Percentiles rank a stretch among this genome's conserved stretches.
Conservation (phyloP, 2,797 vertebrate species). For the Scleropages formosus region DNA sequence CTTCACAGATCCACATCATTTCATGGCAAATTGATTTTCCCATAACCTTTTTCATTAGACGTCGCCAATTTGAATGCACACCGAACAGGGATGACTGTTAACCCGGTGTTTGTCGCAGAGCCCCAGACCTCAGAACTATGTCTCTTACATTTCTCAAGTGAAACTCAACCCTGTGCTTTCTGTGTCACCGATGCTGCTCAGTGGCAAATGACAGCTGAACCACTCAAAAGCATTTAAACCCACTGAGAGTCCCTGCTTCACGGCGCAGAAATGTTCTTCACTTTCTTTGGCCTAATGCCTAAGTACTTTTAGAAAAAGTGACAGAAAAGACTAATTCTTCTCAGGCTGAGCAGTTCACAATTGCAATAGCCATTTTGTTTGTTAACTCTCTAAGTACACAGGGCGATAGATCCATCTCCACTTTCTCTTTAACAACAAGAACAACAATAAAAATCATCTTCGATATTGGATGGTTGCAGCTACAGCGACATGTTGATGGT, state of each 20-base stretch:
- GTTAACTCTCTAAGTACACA: not conserved
- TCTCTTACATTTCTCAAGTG: constrained; percentile 36
- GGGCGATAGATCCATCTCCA: not conserved
- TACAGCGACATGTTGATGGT: not conserved
- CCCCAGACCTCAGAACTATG: constrained; percentile 14
- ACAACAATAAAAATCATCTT: too few relatives aligned
- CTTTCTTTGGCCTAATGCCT: not conserved
- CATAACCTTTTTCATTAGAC: constrained; percentile 40
- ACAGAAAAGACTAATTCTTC: constrained; percentile 8
- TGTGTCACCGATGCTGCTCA: constrained; percentile 36
- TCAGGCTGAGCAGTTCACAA: constrained; percentile 21
- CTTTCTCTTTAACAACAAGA: too few relatives aligned
- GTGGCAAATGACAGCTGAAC: constrained; percentile 36
- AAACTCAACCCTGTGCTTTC: constrained; percentile 29
- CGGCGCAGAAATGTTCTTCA: constrained; percentile 30
- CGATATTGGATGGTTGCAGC: not conserved
- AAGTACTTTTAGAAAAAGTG: too few relatives aligned
- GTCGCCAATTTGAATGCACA: constrained; percentile 38
- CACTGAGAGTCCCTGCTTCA: constrained; percentile 37
- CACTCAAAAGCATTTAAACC: constrained; percentile 22
- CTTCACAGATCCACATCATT: constrained; percentile 35
- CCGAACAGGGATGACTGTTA: constrained; percentile 30
- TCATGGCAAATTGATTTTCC: constrained; percentile 44
- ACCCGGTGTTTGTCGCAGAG: constrained; percentile 29
- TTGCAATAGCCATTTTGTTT: not conserved